Conservation (phyloP, 2,888 invertebrate species). For the Leucoma salicis region DNA sequence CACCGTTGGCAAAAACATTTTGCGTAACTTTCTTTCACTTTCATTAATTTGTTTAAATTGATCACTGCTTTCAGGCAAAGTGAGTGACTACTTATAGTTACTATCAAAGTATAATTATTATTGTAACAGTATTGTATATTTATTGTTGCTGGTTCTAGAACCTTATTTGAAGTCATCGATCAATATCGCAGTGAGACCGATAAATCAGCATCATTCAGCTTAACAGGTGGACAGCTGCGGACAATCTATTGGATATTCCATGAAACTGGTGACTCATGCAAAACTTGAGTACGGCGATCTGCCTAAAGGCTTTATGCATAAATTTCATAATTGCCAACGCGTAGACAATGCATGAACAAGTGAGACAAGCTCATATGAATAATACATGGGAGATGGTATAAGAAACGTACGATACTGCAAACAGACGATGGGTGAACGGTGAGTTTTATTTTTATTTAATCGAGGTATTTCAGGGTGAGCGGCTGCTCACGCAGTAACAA, state of each 20-base stretch:
- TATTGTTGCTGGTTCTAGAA: conserved; percentile 32
- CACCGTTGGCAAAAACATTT: no score
- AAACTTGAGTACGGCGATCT: conserved; percentile 57
- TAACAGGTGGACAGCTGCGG: conserved; percentile 71
- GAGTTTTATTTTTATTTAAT: conserved; percentile 60
- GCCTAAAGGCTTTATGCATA: conserved; percentile 74
- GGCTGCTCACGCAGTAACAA: conserved; percentile 41
- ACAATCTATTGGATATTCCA: conserved; percentile 43
- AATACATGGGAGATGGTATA: conserved; percentile 54
- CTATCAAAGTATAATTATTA: no score
- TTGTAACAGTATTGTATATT: no score
- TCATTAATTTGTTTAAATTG: no score
- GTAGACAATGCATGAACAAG: conserved; percentile 76
- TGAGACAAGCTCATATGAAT: conserved; percentile 68
- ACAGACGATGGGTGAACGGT: conserved; percentile 45
- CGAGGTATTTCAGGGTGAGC: conserved; percentile 54
- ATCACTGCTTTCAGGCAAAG: no score
- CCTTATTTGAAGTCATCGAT: conserved; percentile 64
- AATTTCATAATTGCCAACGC: conserved; percentile 74
- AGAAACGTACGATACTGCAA: conserved; percentile 54
- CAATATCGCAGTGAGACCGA: conserved; percentile 62
- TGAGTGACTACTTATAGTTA: no score
- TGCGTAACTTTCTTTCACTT: no score
- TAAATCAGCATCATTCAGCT: conserved; percentile 72
- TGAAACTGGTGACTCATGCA: conserved; percentile 68